A percentile compares a stretch with the other conserved stretches of the same genome.
Conservation (phyloP, 2,113 vertebrate species). For the Onychostoma macrolepis region DNA sequence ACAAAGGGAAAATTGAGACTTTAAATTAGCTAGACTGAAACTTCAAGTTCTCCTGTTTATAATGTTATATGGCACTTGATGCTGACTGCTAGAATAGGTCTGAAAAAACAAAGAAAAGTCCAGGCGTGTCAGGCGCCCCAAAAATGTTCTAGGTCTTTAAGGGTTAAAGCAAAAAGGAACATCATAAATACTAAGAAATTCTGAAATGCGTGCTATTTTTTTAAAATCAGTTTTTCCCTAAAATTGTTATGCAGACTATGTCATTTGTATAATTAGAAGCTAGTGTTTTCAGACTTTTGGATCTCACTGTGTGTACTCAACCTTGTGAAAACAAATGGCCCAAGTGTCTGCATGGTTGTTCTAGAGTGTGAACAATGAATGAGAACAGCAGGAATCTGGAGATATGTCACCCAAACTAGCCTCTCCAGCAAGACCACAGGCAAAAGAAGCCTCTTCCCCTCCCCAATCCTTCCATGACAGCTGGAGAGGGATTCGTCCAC, state of each 20-base stretch:
- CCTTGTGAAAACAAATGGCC: conserved; percentile 48
- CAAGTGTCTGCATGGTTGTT: neutral
- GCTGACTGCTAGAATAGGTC: too few species aligned
- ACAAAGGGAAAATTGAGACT: too few species aligned
- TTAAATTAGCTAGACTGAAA: too few species aligned
- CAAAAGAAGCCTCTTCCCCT: conserved; percentile 2
- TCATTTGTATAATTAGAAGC: neutral
- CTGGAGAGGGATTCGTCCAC: conserved; percentile 37
- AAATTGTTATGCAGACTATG: neutral
- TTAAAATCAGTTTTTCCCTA: neutral
- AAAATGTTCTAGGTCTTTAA: too few species aligned
- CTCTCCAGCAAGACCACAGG: conserved; percentile 2
- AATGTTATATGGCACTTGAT: too few species aligned
- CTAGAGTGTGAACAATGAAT: conserved; percentile 5
- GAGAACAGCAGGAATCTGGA: conserved; percentile 11
- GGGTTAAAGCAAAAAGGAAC: neutral
- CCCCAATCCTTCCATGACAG: neutral
- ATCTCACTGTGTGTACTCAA: neutral
- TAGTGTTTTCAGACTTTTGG: neutral
- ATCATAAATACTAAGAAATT: neutral
- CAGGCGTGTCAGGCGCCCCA: too few species aligned
- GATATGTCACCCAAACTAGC: conserved; percentile 25
- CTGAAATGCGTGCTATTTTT: neutral
- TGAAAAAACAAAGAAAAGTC: too few species aligned
- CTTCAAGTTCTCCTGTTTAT: too few species aligned